Base-by-base conservation (phyloP, 2,888 invertebrate genomes). In the Orchestes rusci region DNA sequence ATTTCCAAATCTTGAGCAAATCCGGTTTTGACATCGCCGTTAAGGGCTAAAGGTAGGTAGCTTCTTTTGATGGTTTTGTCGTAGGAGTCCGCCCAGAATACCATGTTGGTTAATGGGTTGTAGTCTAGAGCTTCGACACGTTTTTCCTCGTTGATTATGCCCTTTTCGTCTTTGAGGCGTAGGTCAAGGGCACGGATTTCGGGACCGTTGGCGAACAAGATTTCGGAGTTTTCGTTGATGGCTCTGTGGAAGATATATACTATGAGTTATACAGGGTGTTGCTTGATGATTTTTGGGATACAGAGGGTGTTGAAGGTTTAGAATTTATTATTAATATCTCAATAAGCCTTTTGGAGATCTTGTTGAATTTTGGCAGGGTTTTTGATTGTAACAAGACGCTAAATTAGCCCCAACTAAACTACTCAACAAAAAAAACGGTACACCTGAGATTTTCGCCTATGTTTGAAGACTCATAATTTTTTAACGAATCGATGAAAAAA, bases 1-100 rank as follows among this genome's bases (percentile, higher is more conserved):
- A 89, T 83, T 55, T 86, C 82, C 19, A 95, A 71, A 65, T 92
- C 88, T 65, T 95, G 95, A 1, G 91, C 86, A 60, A 75, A 82
- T 42, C 91, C 89, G 40, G 80, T 80, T 70, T 86, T 83, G 2
- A 81, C 89, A 61, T 82, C 74, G 2, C 89, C 87, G 48, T 81
- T 73, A 17, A 76, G 70, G 0, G 87, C 89, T 55, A 85, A 80
- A 2, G 93, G 77, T 80, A 95, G 86, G 65, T 85, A 90, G 0
- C 94, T 92, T 1, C 96, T 76, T 64, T 91, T 91, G 53, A 96
- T 91, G 2, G 87, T 86, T 64, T 86, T 84, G 48, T 90, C 86
- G 59, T 87, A 85, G 53, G 87, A 86, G 65, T 97, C 96, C 0
- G 92, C 90, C 95, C 97, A 99, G 73, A 91, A 97, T 43, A 97